Evolutionary conservation across 2,113 vertebrate species (phyloP), one percentile per base, ranked within the genome.

Genomic region (Speoplatyrhinus poulsoni): DNA sequence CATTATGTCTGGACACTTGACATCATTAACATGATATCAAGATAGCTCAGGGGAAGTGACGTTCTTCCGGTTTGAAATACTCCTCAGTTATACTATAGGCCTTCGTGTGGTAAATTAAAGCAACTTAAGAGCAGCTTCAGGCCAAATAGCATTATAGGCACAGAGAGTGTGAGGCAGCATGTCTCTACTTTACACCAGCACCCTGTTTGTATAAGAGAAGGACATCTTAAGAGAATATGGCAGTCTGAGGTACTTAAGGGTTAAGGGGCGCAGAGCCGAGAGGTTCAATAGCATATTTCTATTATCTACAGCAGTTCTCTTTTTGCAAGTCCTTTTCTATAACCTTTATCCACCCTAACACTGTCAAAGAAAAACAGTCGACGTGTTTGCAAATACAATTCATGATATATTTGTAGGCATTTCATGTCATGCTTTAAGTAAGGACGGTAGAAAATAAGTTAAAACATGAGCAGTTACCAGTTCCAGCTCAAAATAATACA

Each of bases 101-200:
- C 81, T 83, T 71, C 0, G 26, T 46, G 80, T 77, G 81, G 77
- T 71, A 60, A 55, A 62, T 75, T 60, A 54, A 74, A 83, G 77
- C 70, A 67, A 63, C 77, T 66, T 9, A 4, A 48, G 58, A 66
- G 77, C 84, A 73, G 72, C 79, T 82, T 73, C 48, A 86, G 85
- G 86, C 85, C 85, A 79, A 80, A 69, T 67, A 62, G 86, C 81
- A 77, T 85, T 83, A 87, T 77, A 91, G 89, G 89, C 89, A 91
- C 89, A 85, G 80, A 70, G 48, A 85, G 73, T 89, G 69, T 77
- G 75, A 89, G 87, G 84, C 87, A 88, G 80, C 67, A 9, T 15
- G 69, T 73, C 70, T 83, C 77, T 79, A 70, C 73, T 82, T 75
- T 62, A 72, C 63, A 67, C 53, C 75, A 76, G 71, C 79, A 77